phyloP scores from a whole-genome alignment of 2,888 invertebrate species.

The Magallana nippona region DNA sequence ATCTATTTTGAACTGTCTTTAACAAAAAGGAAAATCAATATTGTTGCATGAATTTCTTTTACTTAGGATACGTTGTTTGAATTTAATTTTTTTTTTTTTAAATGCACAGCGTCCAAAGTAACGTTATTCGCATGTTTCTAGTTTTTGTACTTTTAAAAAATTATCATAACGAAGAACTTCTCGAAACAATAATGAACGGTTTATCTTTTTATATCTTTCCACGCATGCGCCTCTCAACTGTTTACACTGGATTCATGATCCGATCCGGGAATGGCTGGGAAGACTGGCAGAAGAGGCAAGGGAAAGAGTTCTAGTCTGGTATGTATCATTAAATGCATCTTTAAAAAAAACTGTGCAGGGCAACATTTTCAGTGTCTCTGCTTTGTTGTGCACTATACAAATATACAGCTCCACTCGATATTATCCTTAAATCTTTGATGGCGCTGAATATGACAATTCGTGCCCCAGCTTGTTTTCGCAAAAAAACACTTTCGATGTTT shows the following conservation, averaged over 20 bases:
- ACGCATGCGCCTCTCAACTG: slow-evolving; percentile 58
- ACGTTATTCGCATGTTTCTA: no score
- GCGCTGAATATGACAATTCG: slow-evolving; percentile 2
- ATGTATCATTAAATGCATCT: neutral
- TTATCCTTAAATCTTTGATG: neutral
- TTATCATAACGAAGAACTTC: no score
- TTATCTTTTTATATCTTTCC: neutral
- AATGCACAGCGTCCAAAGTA: no score
- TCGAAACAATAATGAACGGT: neutral
- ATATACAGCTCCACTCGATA: no score
- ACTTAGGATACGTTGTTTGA: no score
- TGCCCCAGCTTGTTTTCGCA: slow-evolving; percentile 18
- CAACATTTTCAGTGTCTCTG: neutral
- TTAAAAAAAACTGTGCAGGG: neutral
- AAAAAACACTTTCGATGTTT: neutral
- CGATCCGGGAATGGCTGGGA: slow-evolving; percentile 57
- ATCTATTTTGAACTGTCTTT: no score
- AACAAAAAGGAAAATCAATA: no score
- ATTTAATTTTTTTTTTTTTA: no score
- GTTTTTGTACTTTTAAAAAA: no score
- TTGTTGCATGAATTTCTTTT: no score
- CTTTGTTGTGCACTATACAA: neutral
- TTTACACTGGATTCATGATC: slow-evolving; percentile 63
- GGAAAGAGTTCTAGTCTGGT: slow-evolving; percentile 17
- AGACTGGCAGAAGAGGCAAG: slow-evolving; percentile 57